Evolutionary conservation across 2,113 vertebrate genomes (phyloP).

Genomic region (Albula goreensis): DNA sequence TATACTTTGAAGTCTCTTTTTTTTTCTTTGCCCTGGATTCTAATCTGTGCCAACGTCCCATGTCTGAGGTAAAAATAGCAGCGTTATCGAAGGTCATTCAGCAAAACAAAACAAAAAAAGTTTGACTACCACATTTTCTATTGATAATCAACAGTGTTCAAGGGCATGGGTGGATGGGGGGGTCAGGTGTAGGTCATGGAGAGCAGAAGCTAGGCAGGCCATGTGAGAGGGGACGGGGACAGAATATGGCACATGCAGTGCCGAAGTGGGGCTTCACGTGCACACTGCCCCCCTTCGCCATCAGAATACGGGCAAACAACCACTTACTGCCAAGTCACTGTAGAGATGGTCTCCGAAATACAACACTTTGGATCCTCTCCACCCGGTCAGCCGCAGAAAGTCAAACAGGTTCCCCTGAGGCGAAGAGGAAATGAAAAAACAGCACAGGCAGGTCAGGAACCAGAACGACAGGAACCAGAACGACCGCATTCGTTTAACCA

Average conservation of each 20-base stretch:
- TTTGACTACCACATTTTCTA: not conserved
- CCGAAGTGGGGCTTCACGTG: not conserved
- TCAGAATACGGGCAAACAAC: not conserved
- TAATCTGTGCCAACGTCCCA: not conserved
- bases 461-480: not conserved
- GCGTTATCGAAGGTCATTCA: not conserved
- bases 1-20: no score
- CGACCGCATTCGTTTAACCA: not conserved
- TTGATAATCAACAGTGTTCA: not conserved
- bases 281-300: not conserved
- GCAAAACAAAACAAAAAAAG: not conserved
- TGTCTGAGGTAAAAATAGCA: not conserved
- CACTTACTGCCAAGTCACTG: slow-evolving; percentile 90
- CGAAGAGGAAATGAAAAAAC: slow-evolving; percentile 9
- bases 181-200: not conserved
- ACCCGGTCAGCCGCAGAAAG: slow-evolving; percentile 88
- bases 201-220: not conserved
- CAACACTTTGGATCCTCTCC: slow-evolving; percentile 91
- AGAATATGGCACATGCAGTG: not conserved
- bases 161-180: not conserved
- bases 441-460: not conserved
- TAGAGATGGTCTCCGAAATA: slow-evolving; percentile 98
- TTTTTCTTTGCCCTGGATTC: not conserved
- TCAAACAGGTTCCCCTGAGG: slow-evolving; percentile 92
- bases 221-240: not conserved